These are phyloP conservation scores for Gasterosteus aculeatus DNA, from an alignment of 2,113 vertebrate species.

Conservation along the genomic window DNA sequence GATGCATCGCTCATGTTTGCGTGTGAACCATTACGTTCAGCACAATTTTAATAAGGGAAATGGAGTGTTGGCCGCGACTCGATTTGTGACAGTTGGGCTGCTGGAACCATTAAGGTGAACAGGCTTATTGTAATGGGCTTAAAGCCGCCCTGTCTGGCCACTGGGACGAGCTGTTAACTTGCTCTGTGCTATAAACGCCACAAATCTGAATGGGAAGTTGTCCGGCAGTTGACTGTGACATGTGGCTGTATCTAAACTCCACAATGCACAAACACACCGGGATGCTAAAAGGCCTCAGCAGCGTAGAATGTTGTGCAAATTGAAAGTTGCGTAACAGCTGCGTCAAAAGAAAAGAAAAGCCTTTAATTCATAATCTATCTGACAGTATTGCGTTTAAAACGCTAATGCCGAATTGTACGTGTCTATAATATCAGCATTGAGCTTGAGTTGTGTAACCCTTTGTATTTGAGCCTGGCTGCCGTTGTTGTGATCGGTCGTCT, in stretches of 20 bases:
- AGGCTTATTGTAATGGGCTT: slow-evolving; percentile 73
- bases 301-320: slow-evolving; percentile 30
- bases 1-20: slow-evolving; percentile 19
- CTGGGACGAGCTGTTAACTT: slow-evolving; percentile 56
- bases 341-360: slow-evolving; percentile 29
- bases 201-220: slow-evolving; percentile 54
- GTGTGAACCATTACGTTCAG: slow-evolving; percentile 42
- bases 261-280: slow-evolving; percentile 37
- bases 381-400: slow-evolving; percentile 20
- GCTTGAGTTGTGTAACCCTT: slow-evolving; percentile 19
- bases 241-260: slow-evolving; percentile 48
- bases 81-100: slow-evolving; percentile 73
- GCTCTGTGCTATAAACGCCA: slow-evolving; percentile 33
- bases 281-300: slow-evolving; percentile 18
- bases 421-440: slow-evolving; percentile 37
- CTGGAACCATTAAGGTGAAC: slow-evolving; percentile 69
- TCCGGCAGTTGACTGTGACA: slow-evolving; percentile 40
- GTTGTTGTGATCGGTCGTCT: slow-evolving; percentile 38
- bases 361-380: slow-evolving; percentile 39
- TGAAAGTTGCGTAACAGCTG: slow-evolving; percentile 46
- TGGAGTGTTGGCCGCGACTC: slow-evolving; percentile 69
- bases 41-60: slow-evolving; percentile 67
- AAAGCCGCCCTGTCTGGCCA: slow-evolving; percentile 59
- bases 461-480: slow-evolving; percentile 20
- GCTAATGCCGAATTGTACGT: slow-evolving; percentile 34